phyloP scores from a whole-genome alignment of 2,888 invertebrate genomes.

The Hylaea fasciaria region DNA sequence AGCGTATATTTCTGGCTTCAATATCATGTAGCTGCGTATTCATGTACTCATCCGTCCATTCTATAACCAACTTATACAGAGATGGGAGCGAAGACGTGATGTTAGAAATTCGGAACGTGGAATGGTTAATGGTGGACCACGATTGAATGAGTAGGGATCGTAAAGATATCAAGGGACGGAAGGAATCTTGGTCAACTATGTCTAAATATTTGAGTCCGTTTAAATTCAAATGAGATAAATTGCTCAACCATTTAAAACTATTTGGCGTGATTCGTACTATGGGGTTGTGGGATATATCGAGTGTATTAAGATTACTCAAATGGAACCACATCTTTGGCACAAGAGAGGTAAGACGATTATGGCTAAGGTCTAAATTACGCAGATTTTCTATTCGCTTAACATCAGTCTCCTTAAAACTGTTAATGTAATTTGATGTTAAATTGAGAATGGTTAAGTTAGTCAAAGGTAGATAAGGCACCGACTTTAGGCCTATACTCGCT shows the following conservation, averaged over 20 bases:
- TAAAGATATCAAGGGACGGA: slow-evolving; percentile 89
- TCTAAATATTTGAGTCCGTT: slow-evolving; percentile 89
- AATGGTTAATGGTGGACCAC: slow-evolving; percentile 90
- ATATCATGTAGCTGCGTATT: slow-evolving; percentile 91
- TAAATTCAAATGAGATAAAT: slow-evolving; percentile 90
- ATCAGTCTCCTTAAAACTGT: slow-evolving; percentile 88
- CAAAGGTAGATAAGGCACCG: slow-evolving; percentile 90
- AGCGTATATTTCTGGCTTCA: slow-evolving; percentile 91
- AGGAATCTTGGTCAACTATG: slow-evolving; percentile 90
- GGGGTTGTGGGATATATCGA: slow-evolving; percentile 93
- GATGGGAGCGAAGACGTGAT: slow-evolving; percentile 89
- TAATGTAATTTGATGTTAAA: slow-evolving; percentile 91
- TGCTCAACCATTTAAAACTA: slow-evolving; percentile 88
- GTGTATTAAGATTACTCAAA: slow-evolving; percentile 88
- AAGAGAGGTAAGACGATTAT: slow-evolving; percentile 90
- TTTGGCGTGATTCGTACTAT: slow-evolving; percentile 89
- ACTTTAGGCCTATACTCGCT: slow-evolving; percentile 90
- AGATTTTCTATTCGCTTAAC: slow-evolving; percentile 89
- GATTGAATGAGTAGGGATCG: slow-evolving; percentile 89
- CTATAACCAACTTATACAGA: slow-evolving; percentile 90
- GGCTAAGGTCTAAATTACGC: slow-evolving; percentile 89
- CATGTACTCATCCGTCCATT: slow-evolving; percentile 89
- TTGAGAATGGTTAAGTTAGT: slow-evolving; percentile 92
- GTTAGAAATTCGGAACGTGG: slow-evolving; percentile 87
- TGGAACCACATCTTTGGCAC: slow-evolving; percentile 90